These are phyloP conservation scores for Formica selysi DNA, from an alignment of 1,140 invertebrate species.

Conservation along the genomic window DNA sequence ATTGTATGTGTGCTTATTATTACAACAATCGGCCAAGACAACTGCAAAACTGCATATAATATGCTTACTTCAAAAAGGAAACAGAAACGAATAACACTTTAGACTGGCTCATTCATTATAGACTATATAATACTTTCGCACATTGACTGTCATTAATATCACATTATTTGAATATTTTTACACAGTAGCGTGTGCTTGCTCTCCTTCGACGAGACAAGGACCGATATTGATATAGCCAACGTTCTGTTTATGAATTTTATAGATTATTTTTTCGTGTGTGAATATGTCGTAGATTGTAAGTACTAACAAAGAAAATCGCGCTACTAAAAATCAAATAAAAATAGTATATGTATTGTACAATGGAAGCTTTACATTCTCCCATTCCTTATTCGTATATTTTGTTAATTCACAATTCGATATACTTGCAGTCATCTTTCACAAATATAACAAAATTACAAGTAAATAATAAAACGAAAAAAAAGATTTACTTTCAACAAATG, in stretches of 20 bases:
- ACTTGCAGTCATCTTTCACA: not conserved
- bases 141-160: constrained; percentile 69
- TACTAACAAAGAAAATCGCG: constrained; percentile 47
- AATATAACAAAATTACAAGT: not conserved
- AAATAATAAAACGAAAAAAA: not conserved
- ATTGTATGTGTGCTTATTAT: constrained; percentile 32
- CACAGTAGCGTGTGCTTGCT: constrained; percentile 31
- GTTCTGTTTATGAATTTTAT: constrained; percentile 13
- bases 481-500: not conserved
- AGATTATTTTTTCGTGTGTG: not conserved
- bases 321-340: constrained; percentile 46
- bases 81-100: constrained; percentile 30
- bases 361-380: constrained; percentile 14
- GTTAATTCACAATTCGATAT: not conserved
- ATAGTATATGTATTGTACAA: constrained; percentile 30
- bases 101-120: constrained; percentile 44
- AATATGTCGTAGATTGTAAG: constrained; percentile 54
- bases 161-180: constrained; percentile 64
- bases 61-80: constrained; percentile 58
- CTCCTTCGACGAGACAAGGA: constrained; percentile 15
- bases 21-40: constrained; percentile 55
- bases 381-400: not conserved
- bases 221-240: constrained; percentile 68
- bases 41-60: constrained; percentile 41
- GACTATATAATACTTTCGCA: constrained; percentile 53